Evolutionary conservation across 1,140 invertebrate genomes (phyloP), one percentile per base, ranked within the genome.

Genomic region (Zophobas atratus): DNA sequence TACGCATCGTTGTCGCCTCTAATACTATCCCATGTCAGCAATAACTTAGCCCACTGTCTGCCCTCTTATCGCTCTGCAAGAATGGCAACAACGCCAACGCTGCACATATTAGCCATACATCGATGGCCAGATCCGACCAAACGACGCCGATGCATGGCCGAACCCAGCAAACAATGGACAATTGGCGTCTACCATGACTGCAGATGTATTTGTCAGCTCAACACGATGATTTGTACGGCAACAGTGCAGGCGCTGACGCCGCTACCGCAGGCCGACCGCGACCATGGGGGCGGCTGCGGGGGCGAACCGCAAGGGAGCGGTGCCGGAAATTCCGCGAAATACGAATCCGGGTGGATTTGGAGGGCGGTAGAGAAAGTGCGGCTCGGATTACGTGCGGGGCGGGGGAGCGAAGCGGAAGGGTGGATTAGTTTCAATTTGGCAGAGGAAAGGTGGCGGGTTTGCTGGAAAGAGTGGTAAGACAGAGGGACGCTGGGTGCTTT

Each of bases 121-220:
- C 57, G 57, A 36, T 39, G n/a, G 36, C 39, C 39, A 39, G 43
- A 8, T 6, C 39, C 60, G 60, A 43, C 60, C 38, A 67, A 67
- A 39, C 60, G 2, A 1, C 6, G 38, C 38, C 60, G 43, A 67
- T 67, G 33, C 60, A 67, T 67, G 60, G 57, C 48, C 34, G 70
- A 70, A 34, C 46, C 43, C 75, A 60, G 75, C 70, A 76, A 70
- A 57, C 51, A 76, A 51, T 76, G 75, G 57, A 76, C 75, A 76
- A 76, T 76, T 76, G 75, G 38, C 63, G 57, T 70, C 75, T 46
- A 48, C 46, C 75, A 76, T 76, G 75, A 73, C 71, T 73, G 48
- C 49, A 73, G 49, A 73, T 73, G 71, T 73, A 73, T 73, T 73
- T 55, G 71, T 73, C 71, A 73, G 71, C 55, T 38, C 6, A 51